Base-by-base conservation (phyloP, 2,113 vertebrate genomes). In the Typhlomys cinereus region DNA sequence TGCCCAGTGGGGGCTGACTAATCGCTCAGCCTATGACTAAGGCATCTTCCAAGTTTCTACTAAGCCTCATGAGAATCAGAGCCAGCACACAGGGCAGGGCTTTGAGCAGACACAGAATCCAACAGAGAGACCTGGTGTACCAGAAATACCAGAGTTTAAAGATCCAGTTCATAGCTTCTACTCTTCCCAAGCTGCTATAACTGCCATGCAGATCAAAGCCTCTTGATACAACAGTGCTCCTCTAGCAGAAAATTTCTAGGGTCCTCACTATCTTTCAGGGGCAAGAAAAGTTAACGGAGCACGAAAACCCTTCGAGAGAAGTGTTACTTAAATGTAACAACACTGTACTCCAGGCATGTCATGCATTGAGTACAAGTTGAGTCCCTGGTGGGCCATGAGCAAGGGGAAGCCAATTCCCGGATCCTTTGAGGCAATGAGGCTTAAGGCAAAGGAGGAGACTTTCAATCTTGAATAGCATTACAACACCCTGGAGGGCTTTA, bases 391-490 rank as follows among this genome's bases (percentile, higher is more conserved):
- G 87, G 59, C 90, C 75, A 71, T 75, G 83, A 87, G 61, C 23
- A 73, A 88, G 82, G 64, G 29, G 44, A 44, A 39, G 1, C 13
- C 71, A 80, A 83, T 18, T 83, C 73, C 69, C n/a, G 36, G 75
- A 89, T 80, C 84, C 89, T 62, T n/a, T 52, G 66, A 91, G 59
- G 5, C 71, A 80, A 54, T 54, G 80, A 91, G 74, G 75, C 87
- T 78, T 91, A 25, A 92, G 29, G 34, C 73, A 54, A 80, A 41
- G 18, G n/a, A 2, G 2, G 57, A 80, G 74, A 52, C 31, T 78
- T 36, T 79, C 67, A 76, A 50, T 81, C 48, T 62, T 80, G 39
- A 76, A 29, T 39, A 4, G 34, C 20, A 52, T 20, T 25, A 69
- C 21, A 90, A 92, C 52, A 1, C 21, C 48, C 41, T 67, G 13